phyloP scores from a whole-genome alignment of 2,888 invertebrate species.

The Lasioglossum villosulum region DNA sequence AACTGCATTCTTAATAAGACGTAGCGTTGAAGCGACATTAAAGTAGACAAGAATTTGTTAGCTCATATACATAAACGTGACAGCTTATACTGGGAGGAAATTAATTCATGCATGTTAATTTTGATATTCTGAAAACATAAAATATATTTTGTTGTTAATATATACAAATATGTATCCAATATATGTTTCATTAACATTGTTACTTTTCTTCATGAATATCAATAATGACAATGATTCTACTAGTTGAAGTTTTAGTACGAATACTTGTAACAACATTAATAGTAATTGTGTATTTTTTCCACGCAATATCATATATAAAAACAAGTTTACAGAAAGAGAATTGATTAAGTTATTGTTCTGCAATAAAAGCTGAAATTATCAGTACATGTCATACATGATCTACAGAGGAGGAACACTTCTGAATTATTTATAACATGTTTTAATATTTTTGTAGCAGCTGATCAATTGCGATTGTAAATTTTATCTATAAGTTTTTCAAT shows the following conservation, averaged over 20 bases:
- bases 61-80: slow-evolving; percentile 22
- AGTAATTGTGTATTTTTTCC: slow-evolving; percentile 50
- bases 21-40: slow-evolving; percentile 20
- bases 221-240: slow-evolving; percentile 46
- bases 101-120: slow-evolving; percentile 35
- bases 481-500: slow-evolving; percentile 50
- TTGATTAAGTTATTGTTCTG: slow-evolving; percentile 78
- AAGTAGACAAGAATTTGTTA: slow-evolving; percentile 26
- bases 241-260: slow-evolving; percentile 40
- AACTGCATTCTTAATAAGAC: slow-evolving; percentile 54
- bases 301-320: slow-evolving; percentile 33
- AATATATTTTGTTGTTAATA: slow-evolving; percentile 58
- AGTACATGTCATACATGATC: slow-evolving; percentile 47
- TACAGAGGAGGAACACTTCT: slow-evolving; percentile 29
- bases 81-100: slow-evolving; percentile 35
- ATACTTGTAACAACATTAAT: slow-evolving; percentile 44
- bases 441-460: slow-evolving; percentile 65
- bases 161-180: slow-evolving; percentile 46
- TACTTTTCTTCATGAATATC: slow-evolving; percentile 57
- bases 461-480: slow-evolving; percentile 66
- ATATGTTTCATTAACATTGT: slow-evolving; percentile 54
- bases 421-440: slow-evolving; percentile 56
- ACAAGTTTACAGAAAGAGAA: slow-evolving; percentile 58
- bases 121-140: slow-evolving; percentile 41
- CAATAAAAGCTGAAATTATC: slow-evolving; percentile 71